phyloP scores from a whole-genome alignment of 2,797 vertebrate species.

The Monodelphis domestica region DNA sequence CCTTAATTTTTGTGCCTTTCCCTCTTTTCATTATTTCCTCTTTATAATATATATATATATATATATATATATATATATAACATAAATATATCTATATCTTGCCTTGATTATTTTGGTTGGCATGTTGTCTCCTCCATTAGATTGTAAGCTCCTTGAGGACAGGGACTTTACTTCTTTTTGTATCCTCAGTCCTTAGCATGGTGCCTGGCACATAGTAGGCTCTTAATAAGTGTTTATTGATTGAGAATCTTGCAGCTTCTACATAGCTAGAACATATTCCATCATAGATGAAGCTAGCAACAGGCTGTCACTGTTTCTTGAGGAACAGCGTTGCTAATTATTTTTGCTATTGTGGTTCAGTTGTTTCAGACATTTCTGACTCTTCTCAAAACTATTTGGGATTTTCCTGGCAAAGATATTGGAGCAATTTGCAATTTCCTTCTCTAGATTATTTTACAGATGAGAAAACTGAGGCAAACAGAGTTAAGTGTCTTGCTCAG shows the following conservation, averaged over 20 bases:
- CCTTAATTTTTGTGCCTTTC: not conserved
- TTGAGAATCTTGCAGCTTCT: not conserved
- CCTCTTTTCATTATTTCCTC: not conserved
- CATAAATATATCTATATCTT: not conserved
- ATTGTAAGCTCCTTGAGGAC: not conserved
- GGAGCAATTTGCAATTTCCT: too few relatives aligned
- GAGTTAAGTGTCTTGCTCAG: too few relatives aligned
- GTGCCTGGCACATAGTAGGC: too few relatives aligned
- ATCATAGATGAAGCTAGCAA: not conserved
- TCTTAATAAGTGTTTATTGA: not conserved
- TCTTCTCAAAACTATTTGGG: not conserved
- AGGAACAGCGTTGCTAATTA: not conserved
- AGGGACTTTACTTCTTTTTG: not conserved
- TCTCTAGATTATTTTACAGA: too few relatives aligned
- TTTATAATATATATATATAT: not conserved
- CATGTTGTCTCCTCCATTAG: not conserved
- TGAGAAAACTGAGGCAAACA: too few relatives aligned
- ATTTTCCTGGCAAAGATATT: too few relatives aligned
- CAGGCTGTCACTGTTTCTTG: not conserved
- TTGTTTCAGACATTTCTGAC: not conserved
- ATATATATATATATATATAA: not conserved
- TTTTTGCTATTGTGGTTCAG: not conserved
- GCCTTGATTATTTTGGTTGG: not conserved
- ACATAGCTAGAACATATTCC: not conserved
- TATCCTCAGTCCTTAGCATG: not conserved